These are phyloP conservation scores for Clarias platycephalus DNA, from an alignment of 2,797 vertebrate species.

Conservation along the genomic window DNA sequence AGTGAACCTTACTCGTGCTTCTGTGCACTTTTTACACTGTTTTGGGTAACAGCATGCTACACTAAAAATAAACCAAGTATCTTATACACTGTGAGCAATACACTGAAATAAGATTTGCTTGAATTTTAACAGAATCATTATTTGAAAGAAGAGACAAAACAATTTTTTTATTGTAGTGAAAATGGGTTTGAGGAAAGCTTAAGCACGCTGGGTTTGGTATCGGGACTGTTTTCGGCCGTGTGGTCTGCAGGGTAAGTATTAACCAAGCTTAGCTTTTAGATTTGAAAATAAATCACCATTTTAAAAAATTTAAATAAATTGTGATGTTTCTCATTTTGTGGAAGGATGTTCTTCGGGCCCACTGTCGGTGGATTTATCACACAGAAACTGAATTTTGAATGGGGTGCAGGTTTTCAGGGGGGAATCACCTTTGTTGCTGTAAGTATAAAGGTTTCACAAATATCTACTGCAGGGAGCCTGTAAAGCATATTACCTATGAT, in stretches of 20 bases:
- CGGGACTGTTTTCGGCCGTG: constrained; percentile 84
- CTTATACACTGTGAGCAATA: not conserved
- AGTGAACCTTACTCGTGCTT: too few relatives aligned
- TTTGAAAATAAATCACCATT: not conserved
- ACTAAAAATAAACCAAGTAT: not conserved
- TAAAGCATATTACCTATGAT: not conserved
- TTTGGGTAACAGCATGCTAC: not conserved
- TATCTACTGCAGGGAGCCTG: not conserved
- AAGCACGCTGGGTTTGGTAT: constrained; percentile 89
- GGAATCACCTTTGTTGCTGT: constrained; percentile 67
- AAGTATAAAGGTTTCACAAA: constrained; percentile 54
- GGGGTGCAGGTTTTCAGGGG: constrained; percentile 73
- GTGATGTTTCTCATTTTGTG: constrained; percentile 18
- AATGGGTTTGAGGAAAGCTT: constrained; percentile 88
- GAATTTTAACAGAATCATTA: not conserved
- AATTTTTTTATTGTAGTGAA: constrained; percentile 71
- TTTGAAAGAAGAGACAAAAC: not conserved
- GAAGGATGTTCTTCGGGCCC: constrained; percentile 78
- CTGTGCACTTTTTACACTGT: too few relatives aligned
- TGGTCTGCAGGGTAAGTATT: constrained; percentile 87
- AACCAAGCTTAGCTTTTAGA: constrained; percentile 32
- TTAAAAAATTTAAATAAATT: not conserved
- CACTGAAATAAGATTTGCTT: too few relatives aligned
- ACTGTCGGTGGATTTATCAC: constrained; percentile 72
- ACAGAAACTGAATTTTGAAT: constrained; percentile 73